phyloP scores from a whole-genome alignment of 2,888 invertebrate species.

The Ellobium chinense region DNA sequence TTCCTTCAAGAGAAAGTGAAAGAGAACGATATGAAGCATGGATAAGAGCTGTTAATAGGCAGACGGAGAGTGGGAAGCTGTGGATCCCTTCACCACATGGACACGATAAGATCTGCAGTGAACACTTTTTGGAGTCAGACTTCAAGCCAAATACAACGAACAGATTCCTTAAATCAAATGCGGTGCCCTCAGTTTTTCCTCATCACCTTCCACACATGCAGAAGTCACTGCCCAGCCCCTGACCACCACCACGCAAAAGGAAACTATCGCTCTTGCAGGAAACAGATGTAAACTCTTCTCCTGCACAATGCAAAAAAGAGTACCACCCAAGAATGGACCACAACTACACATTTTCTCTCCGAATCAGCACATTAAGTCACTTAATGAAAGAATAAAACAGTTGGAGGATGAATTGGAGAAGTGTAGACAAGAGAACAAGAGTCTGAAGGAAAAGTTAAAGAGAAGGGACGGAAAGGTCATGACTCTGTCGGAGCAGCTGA shows the following conservation, averaged over 20 bases:
- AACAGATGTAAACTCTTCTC: not conserved
- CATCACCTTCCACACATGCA: conserved; percentile 5
- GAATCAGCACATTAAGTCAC: not conserved
- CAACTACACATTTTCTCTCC: not conserved
- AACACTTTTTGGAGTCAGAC: conserved; percentile 12
- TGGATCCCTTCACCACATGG: conserved; percentile 1
- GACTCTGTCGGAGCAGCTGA: conserved; percentile 1
- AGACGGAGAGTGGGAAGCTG: not conserved
- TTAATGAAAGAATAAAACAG: not conserved
- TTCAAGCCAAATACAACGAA: not conserved
- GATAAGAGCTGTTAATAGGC: not conserved
- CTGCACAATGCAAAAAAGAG: not conserved
- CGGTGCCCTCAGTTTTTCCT: conserved; percentile 17
- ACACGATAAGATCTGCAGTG: conserved; percentile 14
- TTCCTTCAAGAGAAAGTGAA: not conserved
- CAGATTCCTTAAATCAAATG: not conserved
- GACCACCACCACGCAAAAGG: not conserved
- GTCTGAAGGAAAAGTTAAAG: not conserved
- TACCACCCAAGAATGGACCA: not conserved
- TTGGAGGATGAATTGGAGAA: not conserved
- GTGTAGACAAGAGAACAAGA: not conserved
- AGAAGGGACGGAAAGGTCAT: conserved; percentile 3
- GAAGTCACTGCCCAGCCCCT: not conserved
- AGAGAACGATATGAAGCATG: not conserved
- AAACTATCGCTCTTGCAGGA: not conserved